These are phyloP conservation scores for Nasonia oneida DNA, from an alignment of 2,888 invertebrate genomes.

Conservation along the genomic window DNA sequence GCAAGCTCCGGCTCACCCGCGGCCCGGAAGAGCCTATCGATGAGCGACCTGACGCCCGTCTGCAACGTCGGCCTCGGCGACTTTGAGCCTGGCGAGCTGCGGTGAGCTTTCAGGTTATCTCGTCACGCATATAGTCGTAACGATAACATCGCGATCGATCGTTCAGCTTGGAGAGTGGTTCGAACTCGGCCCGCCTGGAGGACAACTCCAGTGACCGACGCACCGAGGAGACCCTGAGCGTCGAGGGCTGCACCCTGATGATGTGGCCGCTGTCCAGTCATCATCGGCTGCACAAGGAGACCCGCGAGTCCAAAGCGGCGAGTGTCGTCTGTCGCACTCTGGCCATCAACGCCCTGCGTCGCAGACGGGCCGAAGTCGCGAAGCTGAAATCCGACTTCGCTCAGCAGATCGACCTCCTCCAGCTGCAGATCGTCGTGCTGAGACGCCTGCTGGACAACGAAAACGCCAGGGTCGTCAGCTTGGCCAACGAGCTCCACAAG, in stretches of 20 bases:
- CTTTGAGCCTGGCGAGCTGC: slow-evolving; percentile 22
- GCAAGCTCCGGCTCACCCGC: neutral
- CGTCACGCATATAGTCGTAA: neutral
- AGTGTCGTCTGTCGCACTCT: slow-evolving; percentile 77
- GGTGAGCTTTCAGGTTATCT: slow-evolving; percentile 8
- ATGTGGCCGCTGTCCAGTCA: slow-evolving; percentile 7
- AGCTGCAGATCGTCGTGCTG: slow-evolving; percentile 82
- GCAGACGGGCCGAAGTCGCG: slow-evolving; percentile 80
- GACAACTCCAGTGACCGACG: slow-evolving; percentile 19
- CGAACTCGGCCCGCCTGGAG: slow-evolving; percentile 17
- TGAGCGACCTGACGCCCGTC: slow-evolving; percentile 71
- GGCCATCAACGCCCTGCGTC: slow-evolving; percentile 81
- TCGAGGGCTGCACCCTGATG: neutral
- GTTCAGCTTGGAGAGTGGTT: slow-evolving; percentile 37
- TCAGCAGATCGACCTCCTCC: slow-evolving; percentile 79
- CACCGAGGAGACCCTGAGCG: slow-evolving; percentile 1
- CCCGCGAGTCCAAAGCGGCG: slow-evolving; percentile 38
- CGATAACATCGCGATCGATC: neutral
- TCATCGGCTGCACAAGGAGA: neutral
- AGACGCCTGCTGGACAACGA: slow-evolving; percentile 83
- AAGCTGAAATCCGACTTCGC: slow-evolving; percentile 80
- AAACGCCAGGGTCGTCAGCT: slow-evolving; percentile 80
- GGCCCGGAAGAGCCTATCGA: slow-evolving; percentile 72
- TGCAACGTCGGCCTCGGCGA: neutral
- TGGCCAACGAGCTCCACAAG: slow-evolving; percentile 80